Evolutionary conservation across 2,888 invertebrate species (phyloP).

Genomic region (Pteria penguin): DNA sequence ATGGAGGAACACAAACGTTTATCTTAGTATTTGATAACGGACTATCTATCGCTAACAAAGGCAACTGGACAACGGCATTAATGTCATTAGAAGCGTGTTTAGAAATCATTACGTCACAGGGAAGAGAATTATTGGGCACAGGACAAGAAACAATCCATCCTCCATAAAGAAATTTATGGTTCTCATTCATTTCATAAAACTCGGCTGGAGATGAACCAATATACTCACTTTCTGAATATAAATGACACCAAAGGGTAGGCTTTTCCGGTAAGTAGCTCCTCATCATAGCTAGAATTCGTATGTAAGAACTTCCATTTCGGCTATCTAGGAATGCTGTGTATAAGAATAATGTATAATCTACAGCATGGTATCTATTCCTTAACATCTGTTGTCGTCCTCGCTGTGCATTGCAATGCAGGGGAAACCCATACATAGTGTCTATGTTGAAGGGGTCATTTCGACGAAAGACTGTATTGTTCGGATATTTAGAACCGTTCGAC

Average conservation of each 20-base stretch:
- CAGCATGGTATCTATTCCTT: no score
- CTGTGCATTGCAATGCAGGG: no score
- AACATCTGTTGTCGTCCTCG: no score
- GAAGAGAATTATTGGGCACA: slow-evolving; percentile 45
- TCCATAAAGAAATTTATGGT: slow-evolving; percentile 63
- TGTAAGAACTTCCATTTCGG: not conserved
- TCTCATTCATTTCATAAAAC: slow-evolving; percentile 66
- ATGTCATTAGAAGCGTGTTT: not conserved
- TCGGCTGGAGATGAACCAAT: not conserved
- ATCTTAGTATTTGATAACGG: slow-evolving; percentile 38
- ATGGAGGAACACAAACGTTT: slow-evolving; percentile 72
- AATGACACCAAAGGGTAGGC: slow-evolving; percentile 45
- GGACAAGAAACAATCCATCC: slow-evolving; percentile 69
- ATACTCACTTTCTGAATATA: not conserved
- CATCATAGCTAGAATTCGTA: slow-evolving; percentile 39
- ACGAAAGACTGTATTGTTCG: no score
- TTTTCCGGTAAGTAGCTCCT: slow-evolving; percentile 23
- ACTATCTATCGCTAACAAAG: not conserved
- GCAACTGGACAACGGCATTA: slow-evolving; percentile 1
- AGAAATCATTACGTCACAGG: not conserved
- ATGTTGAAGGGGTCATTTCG: no score
- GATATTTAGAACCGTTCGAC: no score
- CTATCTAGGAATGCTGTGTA: slow-evolving; percentile 12
- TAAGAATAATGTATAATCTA: no score
- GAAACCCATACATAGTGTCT: no score